These are phyloP conservation scores for Perdita meconis DNA, from an alignment of 2,888 invertebrate genomes.

Conservation along the genomic window DNA sequence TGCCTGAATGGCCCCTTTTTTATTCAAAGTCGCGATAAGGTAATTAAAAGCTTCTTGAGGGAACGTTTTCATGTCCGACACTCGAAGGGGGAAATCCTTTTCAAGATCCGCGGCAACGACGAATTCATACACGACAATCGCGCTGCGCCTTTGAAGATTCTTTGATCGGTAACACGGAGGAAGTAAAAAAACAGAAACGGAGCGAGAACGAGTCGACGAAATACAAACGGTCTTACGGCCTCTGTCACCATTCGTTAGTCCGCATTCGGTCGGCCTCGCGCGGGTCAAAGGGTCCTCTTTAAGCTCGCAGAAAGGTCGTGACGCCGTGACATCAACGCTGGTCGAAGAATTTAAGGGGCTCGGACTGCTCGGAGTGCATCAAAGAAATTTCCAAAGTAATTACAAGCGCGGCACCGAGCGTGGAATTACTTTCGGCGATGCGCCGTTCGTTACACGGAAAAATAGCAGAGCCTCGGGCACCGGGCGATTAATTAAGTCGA, in stretches of 20 bases:
- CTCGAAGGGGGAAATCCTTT: slow-evolving; percentile 18
- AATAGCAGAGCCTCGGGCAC: slow-evolving; percentile 30
- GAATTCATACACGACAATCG: slow-evolving; percentile 38
- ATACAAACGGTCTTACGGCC: slow-evolving; percentile 4
- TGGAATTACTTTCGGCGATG: slow-evolving; percentile 37
- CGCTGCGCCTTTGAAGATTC: slow-evolving; percentile 25
- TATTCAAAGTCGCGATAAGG: slow-evolving; percentile 21
- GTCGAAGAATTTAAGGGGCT: slow-evolving; percentile 21
- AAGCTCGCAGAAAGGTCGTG: neutral
- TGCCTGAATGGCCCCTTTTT: neutral
- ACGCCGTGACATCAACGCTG: neutral
- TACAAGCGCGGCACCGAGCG: slow-evolving; percentile 42
- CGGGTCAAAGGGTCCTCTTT: slow-evolving; percentile 1
- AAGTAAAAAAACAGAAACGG: neutral
- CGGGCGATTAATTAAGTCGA: slow-evolving; percentile 66
- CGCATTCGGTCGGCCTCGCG: slow-evolving; percentile 5
- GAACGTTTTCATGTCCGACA: slow-evolving; percentile 20
- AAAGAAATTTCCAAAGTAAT: slow-evolving; percentile 56
- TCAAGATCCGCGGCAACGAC: slow-evolving; percentile 21
- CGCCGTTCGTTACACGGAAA: slow-evolving; percentile 50
- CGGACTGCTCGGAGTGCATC: slow-evolving; percentile 1
- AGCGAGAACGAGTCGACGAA: slow-evolving; percentile 2
- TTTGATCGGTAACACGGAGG: no score
- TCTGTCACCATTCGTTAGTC: neutral
- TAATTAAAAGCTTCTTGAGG: slow-evolving; percentile 56